Evolutionary conservation across 2,113 vertebrate genomes (phyloP), one percentile per base, ranked within the genome.

Genomic region (Falco punctatus): DNA sequence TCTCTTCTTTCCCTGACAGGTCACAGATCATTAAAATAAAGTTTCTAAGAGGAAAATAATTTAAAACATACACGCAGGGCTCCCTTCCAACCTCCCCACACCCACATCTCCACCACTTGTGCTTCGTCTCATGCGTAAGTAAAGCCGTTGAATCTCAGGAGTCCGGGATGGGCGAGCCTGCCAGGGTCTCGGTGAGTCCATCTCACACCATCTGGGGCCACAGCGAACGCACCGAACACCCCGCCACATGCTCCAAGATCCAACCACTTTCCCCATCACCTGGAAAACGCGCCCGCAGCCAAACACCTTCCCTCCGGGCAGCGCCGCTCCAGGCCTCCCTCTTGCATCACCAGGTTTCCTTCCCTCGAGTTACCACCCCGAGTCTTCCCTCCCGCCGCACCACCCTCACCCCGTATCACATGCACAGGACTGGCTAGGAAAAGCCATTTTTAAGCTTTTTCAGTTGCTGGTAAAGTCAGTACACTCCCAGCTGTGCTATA

Each of bases 1-100:
- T 97, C 98, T 92, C 97, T 96, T 95, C 97, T 94, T 86, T 98
- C 97, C 97, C 98, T 97, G 97, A 96, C 97, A 98, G 97, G 96
- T 98, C 98, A 97, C 96, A 98, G 96, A 97, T 96, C 98, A 97
- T 97, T 97, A 96, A 97, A 98, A 98, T 94, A 97, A 97, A 98
- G 92, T 97, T 95, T 97, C 97, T 97, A 98, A 97, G 96, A 97
- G 94, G 95, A 97, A 95, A 95, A 97, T 80, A 96, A 96, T 96
- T 97, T 94, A 94, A 96, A 86, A 33, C 86, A 96, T 81, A 86
- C 95, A 40, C 89, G 48, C 94, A 84, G 95, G 94, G 97, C 95
- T 94, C 88, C 94, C 79, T 91, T 55, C 89, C 93, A 51, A 93
- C 91, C 91, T 94, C 84, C 95, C 92, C 92, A 22, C 96, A 88